These are phyloP conservation scores for Drosophila multiciliata DNA, from an alignment of 2,888 invertebrate species.

Conservation along the genomic window DNA sequence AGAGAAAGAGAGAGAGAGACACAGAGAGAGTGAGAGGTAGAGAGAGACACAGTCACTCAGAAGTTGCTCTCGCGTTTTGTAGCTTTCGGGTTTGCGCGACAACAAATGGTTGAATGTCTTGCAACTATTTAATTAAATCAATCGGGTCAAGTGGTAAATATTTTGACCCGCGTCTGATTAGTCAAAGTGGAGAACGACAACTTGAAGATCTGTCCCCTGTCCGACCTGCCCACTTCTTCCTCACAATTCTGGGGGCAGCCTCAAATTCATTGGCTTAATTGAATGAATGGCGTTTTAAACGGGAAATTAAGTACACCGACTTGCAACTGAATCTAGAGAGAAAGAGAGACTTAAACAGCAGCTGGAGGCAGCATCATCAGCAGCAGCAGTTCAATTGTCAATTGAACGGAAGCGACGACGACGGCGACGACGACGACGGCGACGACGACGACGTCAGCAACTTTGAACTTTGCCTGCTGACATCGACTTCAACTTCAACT, in stretches of 20 bases:
- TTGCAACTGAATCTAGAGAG: conserved; percentile 25
- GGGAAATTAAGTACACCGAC: conserved; percentile 82
- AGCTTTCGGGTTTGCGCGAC: conserved; percentile 56
- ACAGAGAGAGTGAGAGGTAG: neutral
- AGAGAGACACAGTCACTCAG: neutral
- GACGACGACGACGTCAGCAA: conserved; percentile 51
- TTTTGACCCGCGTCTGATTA: conserved; percentile 85
- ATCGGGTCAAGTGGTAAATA: conserved; percentile 86
- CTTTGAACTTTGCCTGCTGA: conserved; percentile 76
- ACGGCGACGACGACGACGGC: neutral
- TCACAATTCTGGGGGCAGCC: conserved; percentile 28
- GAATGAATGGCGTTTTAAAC: conserved; percentile 84
- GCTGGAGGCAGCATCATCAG: conserved; percentile 8
- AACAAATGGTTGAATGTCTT: conserved; percentile 82
- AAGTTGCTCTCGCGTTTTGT: neutral
- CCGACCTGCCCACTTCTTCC: neutral
- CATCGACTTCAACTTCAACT: neutral
- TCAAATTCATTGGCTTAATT: conserved; percentile 84
- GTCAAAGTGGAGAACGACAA: conserved; percentile 67
- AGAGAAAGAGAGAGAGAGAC: neutral
- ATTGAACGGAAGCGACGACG: conserved; percentile 77
- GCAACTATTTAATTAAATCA: conserved; percentile 85
- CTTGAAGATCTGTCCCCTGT: conserved; percentile 41
- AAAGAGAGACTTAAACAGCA: conserved; percentile 8
- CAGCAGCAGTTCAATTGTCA: conserved; percentile 78